Evolutionary conservation across 2,113 vertebrate species (phyloP), one percentile per base, ranked within the genome.

Genomic region (Okapia johnstoni): DNA sequence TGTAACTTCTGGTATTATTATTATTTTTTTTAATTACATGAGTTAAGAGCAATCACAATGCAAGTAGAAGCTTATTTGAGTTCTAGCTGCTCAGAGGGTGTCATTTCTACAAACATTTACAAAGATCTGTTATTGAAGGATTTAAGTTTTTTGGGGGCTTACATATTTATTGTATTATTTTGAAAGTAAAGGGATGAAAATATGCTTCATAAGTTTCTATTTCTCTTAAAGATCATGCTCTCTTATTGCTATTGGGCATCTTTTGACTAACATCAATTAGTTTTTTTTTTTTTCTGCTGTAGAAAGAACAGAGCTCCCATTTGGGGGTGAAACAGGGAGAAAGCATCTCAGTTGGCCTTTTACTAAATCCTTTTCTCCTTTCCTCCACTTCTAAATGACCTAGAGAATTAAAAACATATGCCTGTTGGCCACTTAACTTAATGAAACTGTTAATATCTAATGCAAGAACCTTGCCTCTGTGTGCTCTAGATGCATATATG

Each of bases 371-470:
- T 26, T 98, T 97, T 89, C 91, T 90, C n/a, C 81, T 93, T 52
- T 43, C 10, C 6, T 88, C 61, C 43, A 52, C 40, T 81, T 8
- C 26, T 63, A 88, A 88, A 93, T 91, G n/a, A 84, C 26, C 7
- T 26, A 95, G 95, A 76, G 66, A 98, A 63, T 97, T 98, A 96
- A 70, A 70, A 57, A 97, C 94, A 90, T 70, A 66, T 90, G 87
- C 85, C 77, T 89, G 84, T 77, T 96, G 70, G n/a, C 83, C 98
- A 98, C 98, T 99, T 98, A 98, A 98, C 90, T 94, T 98, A 99
- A 99, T 98, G 98, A 98, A 97, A 0, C 14, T 89, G 85, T 96
- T 98, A 90, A 93, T 96, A 88, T 93, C 83, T 84, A 86, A 94
- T 97, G 84, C 7, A 94, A 23, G 85, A 91, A 95, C 93, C 52